phyloP scores from a whole-genome alignment of 2,888 invertebrate genomes.

The Mactromeris polynyma region DNA sequence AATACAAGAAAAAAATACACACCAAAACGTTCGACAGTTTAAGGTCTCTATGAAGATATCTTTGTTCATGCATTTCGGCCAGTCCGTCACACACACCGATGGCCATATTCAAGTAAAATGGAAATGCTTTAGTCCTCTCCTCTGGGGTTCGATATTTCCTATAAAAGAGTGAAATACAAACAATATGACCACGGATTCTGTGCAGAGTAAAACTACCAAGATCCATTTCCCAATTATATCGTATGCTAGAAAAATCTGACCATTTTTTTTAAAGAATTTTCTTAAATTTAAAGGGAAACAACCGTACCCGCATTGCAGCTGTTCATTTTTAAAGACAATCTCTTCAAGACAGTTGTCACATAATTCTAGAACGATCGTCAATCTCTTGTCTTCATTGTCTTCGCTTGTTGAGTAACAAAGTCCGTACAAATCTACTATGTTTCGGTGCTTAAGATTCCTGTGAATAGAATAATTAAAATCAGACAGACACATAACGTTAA shows the following conservation, averaged over 20 bases:
- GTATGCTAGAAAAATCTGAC: not conserved
- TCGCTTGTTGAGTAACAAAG: slow-evolving; percentile 58
- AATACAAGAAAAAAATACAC: too few species aligned
- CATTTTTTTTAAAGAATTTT: too few species aligned
- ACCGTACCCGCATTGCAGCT: slow-evolving; percentile 49
- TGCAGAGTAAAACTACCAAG: too few species aligned
- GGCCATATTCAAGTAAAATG: slow-evolving; percentile 73
- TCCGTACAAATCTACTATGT: slow-evolving; percentile 81
- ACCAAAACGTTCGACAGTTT: slow-evolving; percentile 84
- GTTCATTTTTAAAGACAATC: slow-evolving; percentile 44
- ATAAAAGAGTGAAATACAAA: not conserved
- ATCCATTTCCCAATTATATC: too few species aligned
- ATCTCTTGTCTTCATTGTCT: not conserved
- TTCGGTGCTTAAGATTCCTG: slow-evolving; percentile 78
- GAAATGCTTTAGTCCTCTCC: slow-evolving; percentile 67
- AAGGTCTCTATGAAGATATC: slow-evolving; percentile 82
- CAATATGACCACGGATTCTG: too few species aligned
- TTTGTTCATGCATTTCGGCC: slow-evolving; percentile 76
- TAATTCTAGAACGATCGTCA: slow-evolving; percentile 65
- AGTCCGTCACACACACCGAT: slow-evolving; percentile 77
- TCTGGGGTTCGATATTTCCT: slow-evolving; percentile 20
- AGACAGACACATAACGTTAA: not conserved
- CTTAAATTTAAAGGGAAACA: not conserved
- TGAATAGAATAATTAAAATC: not conserved
- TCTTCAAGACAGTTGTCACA: slow-evolving; percentile 66